phyloP scores from a whole-genome alignment of 30 jellyfish, hydroid and myxozoan genomes.

The Calvadosia cruxmelitensis region DNA sequence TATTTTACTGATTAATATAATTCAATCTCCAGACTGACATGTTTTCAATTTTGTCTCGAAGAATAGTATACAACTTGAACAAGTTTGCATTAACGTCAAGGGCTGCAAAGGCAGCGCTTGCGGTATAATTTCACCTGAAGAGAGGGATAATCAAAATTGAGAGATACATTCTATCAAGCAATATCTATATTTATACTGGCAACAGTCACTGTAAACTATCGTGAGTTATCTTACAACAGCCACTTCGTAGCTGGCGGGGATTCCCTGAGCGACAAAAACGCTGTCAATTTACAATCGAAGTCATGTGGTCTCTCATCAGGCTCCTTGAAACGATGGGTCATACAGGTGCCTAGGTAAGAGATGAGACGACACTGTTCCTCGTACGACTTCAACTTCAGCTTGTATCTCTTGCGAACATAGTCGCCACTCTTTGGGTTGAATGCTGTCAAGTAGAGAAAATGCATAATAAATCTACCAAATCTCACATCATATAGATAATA shows the following conservation, averaged over 20 bases:
- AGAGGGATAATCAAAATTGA: no score
- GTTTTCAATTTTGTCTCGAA: no score
- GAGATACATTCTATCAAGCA: no score
- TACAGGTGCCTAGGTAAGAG: conserved; percentile 50
- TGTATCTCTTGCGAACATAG: conserved; percentile 55
- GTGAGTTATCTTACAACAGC: neutral
- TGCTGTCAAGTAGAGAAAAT: conserved; percentile 21
- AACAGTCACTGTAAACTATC: no score
- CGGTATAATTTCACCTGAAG: no score
- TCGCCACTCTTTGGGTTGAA: conserved; percentile 77
- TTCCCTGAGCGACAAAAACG: conserved; percentile 42
- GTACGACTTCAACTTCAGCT: conserved; percentile 34
- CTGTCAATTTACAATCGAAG: conserved; percentile 49
- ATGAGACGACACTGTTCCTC: conserved; percentile 68
- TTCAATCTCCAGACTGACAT: no score
- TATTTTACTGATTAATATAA: no score
- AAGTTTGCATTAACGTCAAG: no score
- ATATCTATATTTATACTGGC: no score
- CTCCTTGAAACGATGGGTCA: conserved; percentile 64
- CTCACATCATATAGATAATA: no score
- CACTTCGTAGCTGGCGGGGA: conserved; percentile 15
- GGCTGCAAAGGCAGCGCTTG: no score
- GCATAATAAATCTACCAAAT: neutral
- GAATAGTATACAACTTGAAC: no score
- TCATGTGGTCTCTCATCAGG: conserved; percentile 91